These are phyloP conservation scores for Drosophila nr. medialis DNA, from an alignment of 2,888 invertebrate species.

Conservation along the genomic window DNA sequence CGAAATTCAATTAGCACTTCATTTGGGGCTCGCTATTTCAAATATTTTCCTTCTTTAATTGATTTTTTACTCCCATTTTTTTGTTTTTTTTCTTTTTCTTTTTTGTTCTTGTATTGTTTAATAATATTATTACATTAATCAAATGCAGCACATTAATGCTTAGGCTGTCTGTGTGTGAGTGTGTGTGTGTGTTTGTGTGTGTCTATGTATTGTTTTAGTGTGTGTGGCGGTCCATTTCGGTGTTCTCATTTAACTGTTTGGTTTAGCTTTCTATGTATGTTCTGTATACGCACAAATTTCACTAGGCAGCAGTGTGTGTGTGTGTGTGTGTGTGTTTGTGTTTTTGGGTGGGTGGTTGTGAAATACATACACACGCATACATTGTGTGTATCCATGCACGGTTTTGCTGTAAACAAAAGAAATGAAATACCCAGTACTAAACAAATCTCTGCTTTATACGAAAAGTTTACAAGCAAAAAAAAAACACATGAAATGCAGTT, in stretches of 20 bases:
- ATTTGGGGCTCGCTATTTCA: constrained; percentile 45
- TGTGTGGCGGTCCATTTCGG: constrained; percentile 64
- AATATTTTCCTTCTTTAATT: constrained; percentile 23
- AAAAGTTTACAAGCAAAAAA: background rate
- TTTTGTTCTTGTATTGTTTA: constrained; percentile 22
- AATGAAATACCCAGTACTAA: constrained; percentile 8
- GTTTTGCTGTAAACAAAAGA: background rate
- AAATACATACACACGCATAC: constrained; percentile 31
- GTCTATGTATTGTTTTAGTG: constrained; percentile 17
- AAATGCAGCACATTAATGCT: constrained; percentile 76
- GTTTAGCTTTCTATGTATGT: constrained; percentile 52
- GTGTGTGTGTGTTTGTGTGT: constrained; percentile 14
- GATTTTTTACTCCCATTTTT: constrained; percentile 25
- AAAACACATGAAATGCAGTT: background rate
- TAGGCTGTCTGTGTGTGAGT: constrained; percentile 55
- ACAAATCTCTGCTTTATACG: background rate
- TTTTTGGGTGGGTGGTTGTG: constrained; percentile 43
- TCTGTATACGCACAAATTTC: constrained; percentile 26
- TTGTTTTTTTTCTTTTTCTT: constrained; percentile 15
- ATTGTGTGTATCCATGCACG: constrained; percentile 2
- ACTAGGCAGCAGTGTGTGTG: constrained; percentile 19
- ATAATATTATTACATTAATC: constrained; percentile 63
- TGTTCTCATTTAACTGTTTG: constrained; percentile 61
- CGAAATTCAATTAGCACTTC: constrained; percentile 52
- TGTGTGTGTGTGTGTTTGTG: constrained; percentile 26